These are phyloP conservation scores for Hemithea aestivaria DNA, from an alignment of 2,888 invertebrate genomes.

Conservation along the genomic window DNA sequence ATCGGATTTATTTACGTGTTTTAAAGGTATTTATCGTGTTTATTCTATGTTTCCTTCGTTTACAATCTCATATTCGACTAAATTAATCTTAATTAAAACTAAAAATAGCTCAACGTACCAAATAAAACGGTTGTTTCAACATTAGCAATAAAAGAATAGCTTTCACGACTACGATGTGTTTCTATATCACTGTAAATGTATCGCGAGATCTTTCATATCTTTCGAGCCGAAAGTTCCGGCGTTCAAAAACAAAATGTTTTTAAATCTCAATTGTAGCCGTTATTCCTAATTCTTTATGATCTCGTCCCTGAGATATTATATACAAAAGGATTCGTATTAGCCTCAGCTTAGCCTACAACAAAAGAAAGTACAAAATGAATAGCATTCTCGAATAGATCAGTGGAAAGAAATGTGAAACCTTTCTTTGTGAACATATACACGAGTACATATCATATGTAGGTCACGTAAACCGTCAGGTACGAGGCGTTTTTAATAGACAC, in stretches of 20 bases:
- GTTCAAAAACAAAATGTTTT: slow-evolving; percentile 1
- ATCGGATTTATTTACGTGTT: slow-evolving; percentile 26
- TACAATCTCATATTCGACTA: too few species aligned
- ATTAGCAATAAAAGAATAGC: too few species aligned
- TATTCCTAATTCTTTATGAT: slow-evolving; percentile 5
- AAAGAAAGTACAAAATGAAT: slow-evolving; percentile 18
- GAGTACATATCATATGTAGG: slow-evolving; percentile 31
- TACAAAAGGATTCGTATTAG: slow-evolving; percentile 8
- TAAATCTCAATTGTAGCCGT: background rate
- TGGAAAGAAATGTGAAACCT: slow-evolving; percentile 28
- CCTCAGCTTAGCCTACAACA: slow-evolving; percentile 5
- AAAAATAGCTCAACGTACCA: too few species aligned
- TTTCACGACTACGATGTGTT: too few species aligned
- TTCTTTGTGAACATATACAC: slow-evolving; percentile 18
- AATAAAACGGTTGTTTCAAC: too few species aligned
- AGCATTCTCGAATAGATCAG: slow-evolving; percentile 18
- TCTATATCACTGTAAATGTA: too few species aligned
- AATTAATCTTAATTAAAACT: too few species aligned
- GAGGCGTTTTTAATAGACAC: slow-evolving; percentile 46
- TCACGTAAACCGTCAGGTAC: slow-evolving; percentile 43
- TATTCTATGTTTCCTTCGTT: background rate
- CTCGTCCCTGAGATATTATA: slow-evolving; percentile 2
- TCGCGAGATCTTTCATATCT: too few species aligned
- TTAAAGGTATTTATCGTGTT: slow-evolving; percentile 38
- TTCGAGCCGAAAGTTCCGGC: too few species aligned